Evolutionary conservation across 1,140 invertebrate species (phyloP).

Genomic region (Micrasema minimum): DNA sequence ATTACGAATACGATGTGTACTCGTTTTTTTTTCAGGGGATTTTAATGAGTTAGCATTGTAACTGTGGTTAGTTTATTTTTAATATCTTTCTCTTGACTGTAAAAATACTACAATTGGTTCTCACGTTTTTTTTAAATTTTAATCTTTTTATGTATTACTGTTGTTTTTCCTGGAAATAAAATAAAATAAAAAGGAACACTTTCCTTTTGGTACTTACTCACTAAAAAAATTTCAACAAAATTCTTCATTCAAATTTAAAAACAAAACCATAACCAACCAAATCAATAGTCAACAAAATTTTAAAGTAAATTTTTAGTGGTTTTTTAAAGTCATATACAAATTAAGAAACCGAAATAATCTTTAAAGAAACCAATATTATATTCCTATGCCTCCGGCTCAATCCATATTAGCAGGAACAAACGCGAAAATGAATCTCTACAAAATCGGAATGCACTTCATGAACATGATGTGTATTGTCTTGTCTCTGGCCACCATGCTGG

Average conservation of each 20-base stretch:
- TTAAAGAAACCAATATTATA: not conserved
- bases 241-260: not conserved
- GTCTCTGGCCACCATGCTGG: not conserved
- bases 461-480: constrained; percentile 27
- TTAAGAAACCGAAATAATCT: not conserved
- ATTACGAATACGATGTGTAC: no score
- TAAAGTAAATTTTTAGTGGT: not conserved
- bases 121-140: no score
- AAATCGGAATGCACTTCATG: constrained; percentile 20
- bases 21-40: no score
- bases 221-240: no score
- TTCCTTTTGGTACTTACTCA: no score
- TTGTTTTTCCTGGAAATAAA: no score
- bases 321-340: not conserved
- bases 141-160: no score
- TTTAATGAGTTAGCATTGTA: no score
- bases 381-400: not conserved
- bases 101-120: no score
- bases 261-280: not conserved
- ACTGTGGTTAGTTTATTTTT: no score
- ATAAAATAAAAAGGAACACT: no score
- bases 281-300: not conserved
- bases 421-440: constrained; percentile 22
- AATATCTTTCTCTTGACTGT: no score
- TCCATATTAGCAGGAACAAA: not conserved